phyloP scores from a whole-genome alignment of 2,797 vertebrate genomes.

The Heliangelus exortis region DNA sequence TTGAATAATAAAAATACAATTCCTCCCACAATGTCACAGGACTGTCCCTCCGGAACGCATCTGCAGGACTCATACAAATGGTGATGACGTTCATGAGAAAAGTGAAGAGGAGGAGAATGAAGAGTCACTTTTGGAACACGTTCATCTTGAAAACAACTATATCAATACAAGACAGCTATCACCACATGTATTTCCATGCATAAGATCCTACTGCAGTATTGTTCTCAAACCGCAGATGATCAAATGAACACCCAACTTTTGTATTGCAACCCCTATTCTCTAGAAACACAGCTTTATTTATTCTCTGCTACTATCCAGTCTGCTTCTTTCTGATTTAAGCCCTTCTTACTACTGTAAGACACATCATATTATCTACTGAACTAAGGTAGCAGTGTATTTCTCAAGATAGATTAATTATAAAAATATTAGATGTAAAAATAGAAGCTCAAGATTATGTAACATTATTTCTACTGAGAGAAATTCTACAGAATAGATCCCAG shows the following conservation, averaged over 20 bases:
- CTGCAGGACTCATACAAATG: slow-evolving; percentile 76
- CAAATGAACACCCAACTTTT: slow-evolving; percentile 64
- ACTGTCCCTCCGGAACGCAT: slow-evolving; percentile 85
- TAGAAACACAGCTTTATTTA: slow-evolving; percentile 45
- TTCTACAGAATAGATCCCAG: not conserved
- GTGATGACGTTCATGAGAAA: not conserved
- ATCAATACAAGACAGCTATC: slow-evolving; percentile 88
- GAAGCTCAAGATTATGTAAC: not conserved
- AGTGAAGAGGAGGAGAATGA: slow-evolving; percentile 71
- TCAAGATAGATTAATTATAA: not conserved
- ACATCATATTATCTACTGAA: not conserved
- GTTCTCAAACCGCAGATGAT: slow-evolving; percentile 90
- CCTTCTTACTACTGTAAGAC: not conserved
- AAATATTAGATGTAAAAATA: not conserved
- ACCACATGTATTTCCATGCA: slow-evolving; percentile 89
- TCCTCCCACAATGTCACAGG: slow-evolving; percentile 75
- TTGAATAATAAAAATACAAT: not conserved
- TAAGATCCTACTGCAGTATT: slow-evolving; percentile 89
- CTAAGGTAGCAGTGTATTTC: not conserved
- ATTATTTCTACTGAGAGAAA: not conserved
- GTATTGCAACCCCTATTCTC: not conserved
- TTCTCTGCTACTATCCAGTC: slow-evolving; percentile 11
- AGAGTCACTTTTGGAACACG: slow-evolving; percentile 86
- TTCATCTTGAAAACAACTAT: slow-evolving; percentile 95
- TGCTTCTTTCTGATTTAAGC: slow-evolving; percentile 3